Percentiles rank a stretch among this genome's conserved stretches.
Evolutionary conservation across 2,888 invertebrate genomes (phyloP).

Genomic region (Theretra japonica): DNA sequence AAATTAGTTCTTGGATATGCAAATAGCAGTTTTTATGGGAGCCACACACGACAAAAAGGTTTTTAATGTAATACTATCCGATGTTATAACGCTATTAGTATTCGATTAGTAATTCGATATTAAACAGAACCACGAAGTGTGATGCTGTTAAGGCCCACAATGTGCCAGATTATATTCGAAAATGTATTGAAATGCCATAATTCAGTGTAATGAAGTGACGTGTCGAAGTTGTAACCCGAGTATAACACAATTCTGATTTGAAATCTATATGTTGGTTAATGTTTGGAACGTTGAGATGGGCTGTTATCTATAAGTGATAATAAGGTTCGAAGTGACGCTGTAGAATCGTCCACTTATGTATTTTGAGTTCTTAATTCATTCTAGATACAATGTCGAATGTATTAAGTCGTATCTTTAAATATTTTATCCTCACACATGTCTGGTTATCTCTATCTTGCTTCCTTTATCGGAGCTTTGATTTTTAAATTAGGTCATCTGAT

Average conservation of each 20-base stretch:
- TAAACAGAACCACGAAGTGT: constrained; percentile 57
- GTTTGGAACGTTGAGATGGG: constrained; percentile 17
- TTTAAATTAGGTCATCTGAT: neutral
- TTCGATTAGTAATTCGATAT: constrained; percentile 74
- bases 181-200: constrained; percentile 57
- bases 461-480: neutral
- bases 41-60: constrained; percentile 73
- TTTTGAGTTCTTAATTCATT: constrained; percentile 22
- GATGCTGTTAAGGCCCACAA: constrained; percentile 48
- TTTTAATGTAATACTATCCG: constrained; percentile 66
- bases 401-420: neutral
- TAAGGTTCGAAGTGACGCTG: neutral
- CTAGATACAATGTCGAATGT: neutral
- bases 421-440: neutral
- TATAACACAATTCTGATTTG: constrained; percentile 56
- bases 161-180: constrained; percentile 34
- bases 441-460: constrained; percentile 1
- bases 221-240: constrained; percentile 52
- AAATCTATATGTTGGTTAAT: constrained; percentile 53
- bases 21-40: constrained; percentile 69
- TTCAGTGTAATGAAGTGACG: constrained; percentile 62
- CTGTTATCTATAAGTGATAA: constrained; percentile 17
- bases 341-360: neutral
- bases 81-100: constrained; percentile 65
- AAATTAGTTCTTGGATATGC: constrained; percentile 74